These are phyloP conservation scores for Heterotis niloticus DNA, from an alignment of 2,113 vertebrate species.

Conservation along the genomic window DNA sequence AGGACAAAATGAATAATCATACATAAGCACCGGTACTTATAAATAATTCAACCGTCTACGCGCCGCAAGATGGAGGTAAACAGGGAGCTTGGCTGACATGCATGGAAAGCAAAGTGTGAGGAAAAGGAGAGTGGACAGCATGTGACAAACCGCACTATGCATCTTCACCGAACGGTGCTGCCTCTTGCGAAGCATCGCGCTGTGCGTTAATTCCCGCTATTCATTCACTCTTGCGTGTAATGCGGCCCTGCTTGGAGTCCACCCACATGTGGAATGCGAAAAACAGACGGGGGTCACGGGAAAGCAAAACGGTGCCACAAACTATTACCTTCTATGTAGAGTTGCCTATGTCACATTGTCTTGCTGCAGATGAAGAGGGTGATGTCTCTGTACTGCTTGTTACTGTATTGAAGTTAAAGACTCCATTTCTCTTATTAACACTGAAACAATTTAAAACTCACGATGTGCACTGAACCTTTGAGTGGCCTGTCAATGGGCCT, in stretches of 20 bases:
- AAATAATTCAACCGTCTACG: slow-evolving; percentile 33
- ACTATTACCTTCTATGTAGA: not conserved
- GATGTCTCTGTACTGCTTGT: not conserved
- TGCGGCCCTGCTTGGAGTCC: not conserved
- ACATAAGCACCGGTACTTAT: slow-evolving; percentile 25
- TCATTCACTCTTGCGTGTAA: slow-evolving; percentile 7
- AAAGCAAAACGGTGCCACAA: not conserved
- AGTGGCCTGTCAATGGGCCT: no score
- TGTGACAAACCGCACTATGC: not conserved
- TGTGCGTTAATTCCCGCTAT: not conserved
- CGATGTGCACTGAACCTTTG: no score
- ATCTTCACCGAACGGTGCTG: no score
- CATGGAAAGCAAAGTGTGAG: not conserved
- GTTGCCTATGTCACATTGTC: not conserved
- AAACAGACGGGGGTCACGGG: not conserved
- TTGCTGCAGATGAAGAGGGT: not conserved
- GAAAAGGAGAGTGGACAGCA: not conserved
- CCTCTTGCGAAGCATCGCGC: not conserved
- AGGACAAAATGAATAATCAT: slow-evolving; percentile 33
- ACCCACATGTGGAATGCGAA: not conserved
- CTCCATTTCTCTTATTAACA: no score
- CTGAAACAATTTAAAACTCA: no score
- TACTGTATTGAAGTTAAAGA: not conserved
- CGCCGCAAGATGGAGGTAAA: slow-evolving; percentile 12
- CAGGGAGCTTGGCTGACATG: not conserved